Evolutionary conservation across 2,113 vertebrate genomes (phyloP).

Genomic region (Leucosticte australis): DNA sequence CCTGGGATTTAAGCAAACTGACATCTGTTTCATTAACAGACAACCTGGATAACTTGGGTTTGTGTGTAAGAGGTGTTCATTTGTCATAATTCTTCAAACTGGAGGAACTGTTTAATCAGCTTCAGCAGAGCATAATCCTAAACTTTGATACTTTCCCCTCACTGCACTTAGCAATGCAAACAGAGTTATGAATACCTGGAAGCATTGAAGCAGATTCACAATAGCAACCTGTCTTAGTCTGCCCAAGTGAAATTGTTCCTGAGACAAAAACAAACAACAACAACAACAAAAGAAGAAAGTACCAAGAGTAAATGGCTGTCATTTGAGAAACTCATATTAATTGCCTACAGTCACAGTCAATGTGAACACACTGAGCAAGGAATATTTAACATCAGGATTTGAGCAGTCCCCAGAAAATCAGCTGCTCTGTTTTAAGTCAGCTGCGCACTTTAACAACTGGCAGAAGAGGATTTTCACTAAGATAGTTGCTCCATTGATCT

Average conservation of each 20-base stretch:
- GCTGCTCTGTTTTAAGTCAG: neutral
- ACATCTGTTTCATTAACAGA: slow-evolving; percentile 57
- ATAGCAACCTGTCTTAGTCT: neutral
- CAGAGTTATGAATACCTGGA: slow-evolving; percentile 20
- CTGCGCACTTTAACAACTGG: neutral
- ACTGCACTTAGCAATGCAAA: neutral
- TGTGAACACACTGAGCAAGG: neutral
- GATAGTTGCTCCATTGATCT: neutral
- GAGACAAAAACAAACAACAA: neutral
- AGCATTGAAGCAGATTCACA: slow-evolving; percentile 7
- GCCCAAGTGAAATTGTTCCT: neutral
- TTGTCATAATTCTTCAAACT: neutral
- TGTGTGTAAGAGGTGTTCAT: neutral
- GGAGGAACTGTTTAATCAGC: slow-evolving; percentile 7
- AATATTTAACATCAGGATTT: neutral
- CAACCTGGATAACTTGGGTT: neutral
- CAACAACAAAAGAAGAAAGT: neutral
- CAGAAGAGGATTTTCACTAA: neutral
- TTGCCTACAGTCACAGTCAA: slow-evolving; percentile 7
- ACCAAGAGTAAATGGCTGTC: neutral
- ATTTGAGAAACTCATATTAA: slow-evolving; percentile 38
- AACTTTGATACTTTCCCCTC: neutral
- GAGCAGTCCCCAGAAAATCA: slow-evolving; percentile 3
- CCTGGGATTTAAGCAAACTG: neutral
- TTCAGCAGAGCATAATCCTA: slow-evolving; percentile 14